phyloP scores from a whole-genome alignment of 1,140 invertebrate species.

The Aphidius gifuensis region DNA sequence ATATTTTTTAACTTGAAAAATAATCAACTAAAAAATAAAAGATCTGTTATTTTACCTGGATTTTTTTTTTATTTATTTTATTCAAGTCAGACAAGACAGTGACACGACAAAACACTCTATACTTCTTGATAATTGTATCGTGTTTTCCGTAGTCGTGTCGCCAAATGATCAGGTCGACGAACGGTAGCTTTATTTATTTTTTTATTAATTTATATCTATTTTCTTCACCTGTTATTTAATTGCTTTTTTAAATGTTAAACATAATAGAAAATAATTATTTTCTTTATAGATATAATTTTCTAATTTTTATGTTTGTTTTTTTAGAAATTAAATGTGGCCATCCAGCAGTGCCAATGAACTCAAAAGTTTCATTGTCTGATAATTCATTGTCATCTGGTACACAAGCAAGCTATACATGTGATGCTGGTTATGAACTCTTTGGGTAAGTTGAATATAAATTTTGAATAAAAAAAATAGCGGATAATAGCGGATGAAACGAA shows the following conservation, averaged over 20 bases:
- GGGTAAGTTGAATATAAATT: conserved; percentile 51
- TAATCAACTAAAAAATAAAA: too few relatives aligned
- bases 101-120: too few relatives aligned
- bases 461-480: too few relatives aligned
- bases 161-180: conserved; percentile 17
- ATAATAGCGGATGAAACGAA: too few relatives aligned
- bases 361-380: conserved; percentile 62
- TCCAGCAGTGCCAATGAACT: conserved; percentile 80
- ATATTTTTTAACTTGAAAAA: too few relatives aligned
- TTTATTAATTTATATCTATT: conserved; percentile 4
- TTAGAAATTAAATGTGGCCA: conserved; percentile 65
- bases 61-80: too few relatives aligned
- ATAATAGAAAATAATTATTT: too few relatives aligned
- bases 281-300: background rate
- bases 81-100: too few relatives aligned
- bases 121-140: conserved; percentile 10
- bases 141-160: conserved; percentile 7
- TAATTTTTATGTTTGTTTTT: background rate
- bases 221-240: background rate
- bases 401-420: conserved; percentile 75
- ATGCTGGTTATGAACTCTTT: conserved; percentile 75
- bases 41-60: too few relatives aligned
- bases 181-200: conserved; percentile 19
- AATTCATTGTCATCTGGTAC: conserved; percentile 59
- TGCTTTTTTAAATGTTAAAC: too few relatives aligned